These are phyloP conservation scores for Alces alces DNA, from an alignment of 2,113 vertebrate genomes.

Conservation along the genomic window DNA sequence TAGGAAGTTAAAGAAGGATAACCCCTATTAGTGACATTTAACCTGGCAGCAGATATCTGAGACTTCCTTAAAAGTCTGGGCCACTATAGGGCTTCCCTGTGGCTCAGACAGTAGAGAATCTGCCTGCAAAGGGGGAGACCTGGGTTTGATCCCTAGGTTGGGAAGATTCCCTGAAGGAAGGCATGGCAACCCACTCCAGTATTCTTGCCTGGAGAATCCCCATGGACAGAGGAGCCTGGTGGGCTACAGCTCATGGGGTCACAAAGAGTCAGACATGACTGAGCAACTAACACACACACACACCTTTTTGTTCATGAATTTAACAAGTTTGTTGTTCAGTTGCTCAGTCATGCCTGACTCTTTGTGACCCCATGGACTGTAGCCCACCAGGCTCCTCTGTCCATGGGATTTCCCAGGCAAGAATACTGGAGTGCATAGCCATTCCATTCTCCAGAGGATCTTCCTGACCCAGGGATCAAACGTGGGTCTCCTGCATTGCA, in stretches of 20 bases:
- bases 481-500: neutral
- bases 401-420: neutral
- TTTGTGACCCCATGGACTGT: neutral
- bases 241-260: neutral
- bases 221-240: neutral
- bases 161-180: neutral
- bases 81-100: neutral
- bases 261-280: neutral
- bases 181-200: neutral
- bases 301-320: neutral
- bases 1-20: neutral
- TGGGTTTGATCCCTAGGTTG: neutral
- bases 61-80: neutral
- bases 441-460: neutral
- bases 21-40: neutral
- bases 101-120: neutral
- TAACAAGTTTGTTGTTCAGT: neutral
- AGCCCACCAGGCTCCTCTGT: neutral
- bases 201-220: neutral
- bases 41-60: neutral
- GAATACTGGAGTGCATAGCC: neutral
- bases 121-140: neutral
- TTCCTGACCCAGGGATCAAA: neutral
- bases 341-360: neutral
- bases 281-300: neutral